Evolutionary conservation across 1,140 invertebrate genomes (phyloP).

Genomic region (Meloidogyne exigua): DNA sequence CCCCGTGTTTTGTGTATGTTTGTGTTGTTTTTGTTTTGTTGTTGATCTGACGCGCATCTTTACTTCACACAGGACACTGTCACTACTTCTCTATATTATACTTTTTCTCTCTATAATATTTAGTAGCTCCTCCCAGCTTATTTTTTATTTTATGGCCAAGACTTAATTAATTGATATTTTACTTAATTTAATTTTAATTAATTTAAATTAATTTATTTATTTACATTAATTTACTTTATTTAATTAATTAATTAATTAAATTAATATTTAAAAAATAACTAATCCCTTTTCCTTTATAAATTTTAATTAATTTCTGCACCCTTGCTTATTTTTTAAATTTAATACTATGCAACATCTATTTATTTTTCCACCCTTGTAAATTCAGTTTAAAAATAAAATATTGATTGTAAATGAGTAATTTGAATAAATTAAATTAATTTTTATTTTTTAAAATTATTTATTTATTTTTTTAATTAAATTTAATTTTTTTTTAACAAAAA

Average conservation of each 20-base stretch:
- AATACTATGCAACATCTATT: not conserved
- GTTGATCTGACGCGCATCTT: not conserved
- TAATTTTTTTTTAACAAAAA: not conserved
- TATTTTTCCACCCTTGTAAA: not conserved
- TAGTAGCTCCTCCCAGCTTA: slow-evolving; percentile 1
- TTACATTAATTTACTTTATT: too few species aligned
- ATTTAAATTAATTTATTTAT: not conserved
- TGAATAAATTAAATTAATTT: not conserved
- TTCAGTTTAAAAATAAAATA: not conserved
- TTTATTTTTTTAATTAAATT: not conserved
- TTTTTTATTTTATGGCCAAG: not conserved
- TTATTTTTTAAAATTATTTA: not conserved
- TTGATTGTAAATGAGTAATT: not conserved
- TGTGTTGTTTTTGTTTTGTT: too few species aligned
- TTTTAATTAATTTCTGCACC: too few species aligned
- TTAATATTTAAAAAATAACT: too few species aligned
- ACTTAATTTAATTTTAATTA: not conserved
- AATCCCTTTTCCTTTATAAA: too few species aligned
- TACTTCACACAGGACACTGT: not conserved
- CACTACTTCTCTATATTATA: not conserved
- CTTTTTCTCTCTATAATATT: too few species aligned
- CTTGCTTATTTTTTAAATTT: not conserved
- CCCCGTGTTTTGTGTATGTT: not conserved
- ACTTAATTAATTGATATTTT: not conserved
- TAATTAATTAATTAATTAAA: too few species aligned